Conservation (phyloP, 2,797 vertebrate species). For the Oryzias sinensis region DNA sequence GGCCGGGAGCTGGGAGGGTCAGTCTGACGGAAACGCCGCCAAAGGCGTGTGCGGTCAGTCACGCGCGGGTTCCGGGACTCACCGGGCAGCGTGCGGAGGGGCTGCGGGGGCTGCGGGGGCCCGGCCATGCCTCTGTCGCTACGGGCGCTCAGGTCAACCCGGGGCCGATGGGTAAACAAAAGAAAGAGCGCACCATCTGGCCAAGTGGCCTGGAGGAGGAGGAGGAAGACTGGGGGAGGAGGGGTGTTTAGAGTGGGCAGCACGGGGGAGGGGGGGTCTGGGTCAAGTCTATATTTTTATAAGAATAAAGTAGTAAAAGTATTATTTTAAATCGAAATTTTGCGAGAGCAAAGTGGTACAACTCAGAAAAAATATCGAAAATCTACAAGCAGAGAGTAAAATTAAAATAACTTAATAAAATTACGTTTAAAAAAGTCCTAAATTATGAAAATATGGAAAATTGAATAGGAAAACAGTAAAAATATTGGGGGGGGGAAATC, state of each 20-base stretch:
- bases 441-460: no score
- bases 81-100: conserved; percentile 44
- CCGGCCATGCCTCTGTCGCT: conserved; percentile 66
- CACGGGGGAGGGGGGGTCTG: conserved; percentile 10
- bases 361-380: no score
- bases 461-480: no score
- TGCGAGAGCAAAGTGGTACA: no score
- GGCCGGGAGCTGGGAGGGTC: conserved; percentile 15
- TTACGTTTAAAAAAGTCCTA: no score
- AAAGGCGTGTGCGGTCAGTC: conserved; percentile 24
- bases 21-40: conserved; percentile 9
- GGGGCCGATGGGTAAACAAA: conserved; percentile 75
- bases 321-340: no score
- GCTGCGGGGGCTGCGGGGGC: conserved; percentile 40
- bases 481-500: no score
- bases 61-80: conserved; percentile 34
- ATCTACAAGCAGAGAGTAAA: no score
- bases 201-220: conserved; percentile 78
- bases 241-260: conserved; percentile 80
- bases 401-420: no score
- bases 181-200: conserved; percentile 83
- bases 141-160: conserved; percentile 61
- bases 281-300: not conserved
- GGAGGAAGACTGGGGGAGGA: conserved; percentile 67
- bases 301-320: no score